These are phyloP conservation scores for Passerina amoena DNA, from an alignment of 2,113 vertebrate species.

Conservation along the genomic window DNA sequence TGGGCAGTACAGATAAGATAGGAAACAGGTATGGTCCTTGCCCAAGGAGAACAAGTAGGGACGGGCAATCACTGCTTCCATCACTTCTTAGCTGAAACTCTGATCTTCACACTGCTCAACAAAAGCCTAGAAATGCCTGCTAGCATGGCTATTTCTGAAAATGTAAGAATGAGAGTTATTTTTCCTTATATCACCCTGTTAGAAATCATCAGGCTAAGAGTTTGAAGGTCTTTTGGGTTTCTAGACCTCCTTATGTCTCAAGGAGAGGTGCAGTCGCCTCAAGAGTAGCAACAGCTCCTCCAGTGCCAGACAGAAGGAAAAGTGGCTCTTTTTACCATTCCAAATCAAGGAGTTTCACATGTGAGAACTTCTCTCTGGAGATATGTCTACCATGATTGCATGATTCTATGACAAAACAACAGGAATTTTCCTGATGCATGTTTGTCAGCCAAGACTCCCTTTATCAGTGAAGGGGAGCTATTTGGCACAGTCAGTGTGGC, in stretches of 20 bases:
- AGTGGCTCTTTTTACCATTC: background rate
- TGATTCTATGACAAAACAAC: background rate
- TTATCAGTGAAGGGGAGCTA: background rate
- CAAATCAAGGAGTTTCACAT: accelerated
- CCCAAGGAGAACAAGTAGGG: accelerated
- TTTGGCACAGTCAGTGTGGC: accelerated
- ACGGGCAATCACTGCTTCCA: background rate
- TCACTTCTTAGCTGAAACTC: background rate
- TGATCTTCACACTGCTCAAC: background rate
- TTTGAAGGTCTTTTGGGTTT: background rate
- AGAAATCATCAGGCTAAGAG: background rate
- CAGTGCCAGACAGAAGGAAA: background rate
- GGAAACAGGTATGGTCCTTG: background rate
- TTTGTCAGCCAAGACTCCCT: background rate
- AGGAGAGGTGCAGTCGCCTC: background rate
- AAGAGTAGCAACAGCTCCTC: background rate
- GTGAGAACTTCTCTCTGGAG: background rate
- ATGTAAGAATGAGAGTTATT: background rate
- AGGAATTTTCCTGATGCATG: no score
- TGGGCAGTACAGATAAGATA: background rate
- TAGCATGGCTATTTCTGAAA: background rate
- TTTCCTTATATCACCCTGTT: background rate
- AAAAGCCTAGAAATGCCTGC: background rate
- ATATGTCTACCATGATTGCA: background rate
- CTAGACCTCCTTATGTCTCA: background rate